Conservation (phyloP, 2,797 vertebrate species). For the Tapirus indicus region DNA sequence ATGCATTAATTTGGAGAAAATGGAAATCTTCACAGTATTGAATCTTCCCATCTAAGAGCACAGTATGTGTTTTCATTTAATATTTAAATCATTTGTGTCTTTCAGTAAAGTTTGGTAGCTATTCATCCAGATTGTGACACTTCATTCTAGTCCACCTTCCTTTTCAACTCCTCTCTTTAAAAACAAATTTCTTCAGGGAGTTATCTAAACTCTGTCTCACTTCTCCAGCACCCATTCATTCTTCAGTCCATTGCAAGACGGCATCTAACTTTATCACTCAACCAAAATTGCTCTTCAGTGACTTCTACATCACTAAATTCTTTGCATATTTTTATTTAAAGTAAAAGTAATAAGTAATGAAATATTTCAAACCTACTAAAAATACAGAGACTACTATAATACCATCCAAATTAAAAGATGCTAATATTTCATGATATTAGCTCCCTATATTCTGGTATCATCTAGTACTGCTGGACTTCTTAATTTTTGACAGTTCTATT, state of each 20-base stretch:
- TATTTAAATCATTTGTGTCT: neutral
- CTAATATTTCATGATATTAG: neutral
- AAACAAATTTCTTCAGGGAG: neutral
- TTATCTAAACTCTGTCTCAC: neutral
- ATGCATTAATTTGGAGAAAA: conserved; percentile 39
- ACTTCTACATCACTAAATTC: neutral
- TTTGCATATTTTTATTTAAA: neutral
- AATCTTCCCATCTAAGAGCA: neutral
- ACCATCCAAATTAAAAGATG: neutral
- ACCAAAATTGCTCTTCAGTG: neutral
- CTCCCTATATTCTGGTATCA: neutral
- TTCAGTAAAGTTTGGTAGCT: neutral
- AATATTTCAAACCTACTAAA: conserved; percentile 47
- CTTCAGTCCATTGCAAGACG: neutral
- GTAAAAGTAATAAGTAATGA: conserved; percentile 6
- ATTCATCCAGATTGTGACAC: neutral
- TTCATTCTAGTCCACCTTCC: neutral
- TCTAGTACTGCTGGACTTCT: neutral
- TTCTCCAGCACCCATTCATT: neutral
- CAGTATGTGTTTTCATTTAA: neutral
- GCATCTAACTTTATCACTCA: neutral
- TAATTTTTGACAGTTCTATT: neutral
- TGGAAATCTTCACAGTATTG: neutral
- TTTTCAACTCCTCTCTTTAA: neutral
- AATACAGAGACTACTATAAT: neutral